Base-by-base conservation (phyloP, 2,797 vertebrate genomes). In the Typhlichthys eigenmanni region DNA sequence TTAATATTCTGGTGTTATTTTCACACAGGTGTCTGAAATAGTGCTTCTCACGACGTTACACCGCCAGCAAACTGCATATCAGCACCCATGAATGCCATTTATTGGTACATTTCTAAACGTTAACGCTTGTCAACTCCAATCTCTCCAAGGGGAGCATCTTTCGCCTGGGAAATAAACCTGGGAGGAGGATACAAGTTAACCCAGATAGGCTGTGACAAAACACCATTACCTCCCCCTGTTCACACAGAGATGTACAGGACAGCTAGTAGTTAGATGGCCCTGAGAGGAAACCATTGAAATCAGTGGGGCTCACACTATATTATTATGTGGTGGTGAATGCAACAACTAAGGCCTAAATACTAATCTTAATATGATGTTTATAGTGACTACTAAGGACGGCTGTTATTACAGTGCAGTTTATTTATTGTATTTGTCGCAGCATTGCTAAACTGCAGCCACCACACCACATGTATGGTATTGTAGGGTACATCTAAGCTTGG, bases 111-210 rank as follows among this genome's bases (percentile, higher is more conserved):
- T 94, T 94, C 88, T 93, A 91, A 92, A 93, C 90, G 92, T 92
- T 93, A 95, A 92, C 89, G 92, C 90, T 91, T 95, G 94, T 95
- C 94, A 89, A 87, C 90, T 95, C 88, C 90, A 90, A 93, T 95
- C 93, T 92, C 82, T 91, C 89, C 88, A 64, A 89, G 90, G 60
- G 89, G 93, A 90, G 90, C 84, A 83, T 60, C 48, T 38, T 45
- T 9, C 69, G 60, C 76, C 60, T 65, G 43, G 86, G 83, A 87
- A 87, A 89, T 86, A 87, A 88, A 90, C 83, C 79, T 79, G 81
- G 78, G 85, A 82, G 73, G 82, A 81, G 87, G 88, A 88, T 87
- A 88, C 85, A 80, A 79, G 78, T 88, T 90, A 86, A 85, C 84
- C 80, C 88, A 92, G 90, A 93, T 92, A 89, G 90, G 65, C 87